Conservation (phyloP, 2,113 vertebrate species). For the Aspiorhynchus laticeps region DNA sequence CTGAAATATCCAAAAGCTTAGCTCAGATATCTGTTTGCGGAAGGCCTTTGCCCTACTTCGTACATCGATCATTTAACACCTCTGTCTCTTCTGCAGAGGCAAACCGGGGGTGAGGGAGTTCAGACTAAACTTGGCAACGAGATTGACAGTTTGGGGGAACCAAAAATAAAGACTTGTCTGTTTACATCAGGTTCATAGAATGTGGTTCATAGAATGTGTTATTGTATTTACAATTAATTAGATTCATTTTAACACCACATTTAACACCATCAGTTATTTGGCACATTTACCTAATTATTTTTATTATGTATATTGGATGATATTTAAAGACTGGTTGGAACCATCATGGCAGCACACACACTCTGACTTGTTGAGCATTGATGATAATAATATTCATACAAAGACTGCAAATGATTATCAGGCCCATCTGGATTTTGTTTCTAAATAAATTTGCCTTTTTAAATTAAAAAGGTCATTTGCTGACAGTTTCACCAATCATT, state of each 20-base stretch:
- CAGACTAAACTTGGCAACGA: neutral
- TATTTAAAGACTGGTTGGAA: neutral
- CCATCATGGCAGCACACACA: neutral
- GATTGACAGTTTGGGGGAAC: neutral
- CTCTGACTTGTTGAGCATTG: neutral
- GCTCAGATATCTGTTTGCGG: conserved; percentile 3
- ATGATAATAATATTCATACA: neutral
- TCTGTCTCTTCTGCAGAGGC: neutral
- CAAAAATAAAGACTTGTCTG: neutral
- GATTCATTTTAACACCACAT: neutral
- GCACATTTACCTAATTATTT: neutral
- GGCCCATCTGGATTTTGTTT: neutral
- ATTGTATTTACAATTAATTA: neutral
- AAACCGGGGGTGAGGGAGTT: neutral
- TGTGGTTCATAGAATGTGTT: neutral
- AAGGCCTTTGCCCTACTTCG: neutral
- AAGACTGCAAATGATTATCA: neutral
- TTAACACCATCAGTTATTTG: neutral
- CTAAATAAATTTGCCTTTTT: neutral
- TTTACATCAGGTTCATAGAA: neutral
- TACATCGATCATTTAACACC: conserved; percentile 32
- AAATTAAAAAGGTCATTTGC: neutral
- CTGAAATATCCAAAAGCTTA: neutral
- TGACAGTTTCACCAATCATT: neutral
- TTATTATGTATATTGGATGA: neutral